phyloP scores from a whole-genome alignment of 2,113 vertebrate species.

The Salvelinus alpinus region DNA sequence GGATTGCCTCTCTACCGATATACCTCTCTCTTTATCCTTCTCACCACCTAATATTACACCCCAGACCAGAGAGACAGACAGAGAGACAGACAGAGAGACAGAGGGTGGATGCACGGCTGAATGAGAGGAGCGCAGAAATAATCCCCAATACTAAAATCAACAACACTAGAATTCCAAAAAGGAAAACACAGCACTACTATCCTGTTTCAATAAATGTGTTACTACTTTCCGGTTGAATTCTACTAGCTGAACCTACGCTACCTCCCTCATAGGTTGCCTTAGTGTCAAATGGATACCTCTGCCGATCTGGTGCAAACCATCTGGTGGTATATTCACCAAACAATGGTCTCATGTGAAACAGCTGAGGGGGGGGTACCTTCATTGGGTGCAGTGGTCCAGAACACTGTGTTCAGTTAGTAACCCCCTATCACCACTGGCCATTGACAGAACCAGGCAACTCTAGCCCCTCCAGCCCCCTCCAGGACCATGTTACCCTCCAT shows the following conservation, averaged over 20 bases:
- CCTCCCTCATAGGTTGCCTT: conserved; percentile 43
- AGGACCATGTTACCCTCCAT: conserved; percentile 36
- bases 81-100: too few species aligned
- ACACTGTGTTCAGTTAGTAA: conserved; percentile 17
- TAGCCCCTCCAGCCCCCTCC: conserved; percentile 1
- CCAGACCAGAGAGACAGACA: too few species aligned
- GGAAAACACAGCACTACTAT: too few species aligned
- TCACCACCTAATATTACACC: too few species aligned
- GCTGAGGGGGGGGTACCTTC: conserved; percentile 24
- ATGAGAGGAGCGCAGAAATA: too few species aligned
- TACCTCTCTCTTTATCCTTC: neutral
- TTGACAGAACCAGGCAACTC: conserved; percentile 26
- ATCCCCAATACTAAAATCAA: too few species aligned
- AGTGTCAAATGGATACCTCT: conserved; percentile 48
- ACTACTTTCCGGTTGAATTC: neutral
- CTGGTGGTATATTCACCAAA: conserved; percentile 43
- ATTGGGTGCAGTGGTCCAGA: conserved; percentile 49
- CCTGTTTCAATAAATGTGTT: neutral
- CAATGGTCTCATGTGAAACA: conserved; percentile 41
- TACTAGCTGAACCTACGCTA: too few species aligned
- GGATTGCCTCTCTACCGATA: conserved; percentile 8
- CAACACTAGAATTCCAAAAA: too few species aligned
- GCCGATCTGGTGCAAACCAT: conserved; percentile 55
- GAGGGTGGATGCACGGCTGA: too few species aligned
- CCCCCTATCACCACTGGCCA: neutral